Conservation (phyloP, 2,888 invertebrate species). For the Coenonympha glycerion region DNA sequence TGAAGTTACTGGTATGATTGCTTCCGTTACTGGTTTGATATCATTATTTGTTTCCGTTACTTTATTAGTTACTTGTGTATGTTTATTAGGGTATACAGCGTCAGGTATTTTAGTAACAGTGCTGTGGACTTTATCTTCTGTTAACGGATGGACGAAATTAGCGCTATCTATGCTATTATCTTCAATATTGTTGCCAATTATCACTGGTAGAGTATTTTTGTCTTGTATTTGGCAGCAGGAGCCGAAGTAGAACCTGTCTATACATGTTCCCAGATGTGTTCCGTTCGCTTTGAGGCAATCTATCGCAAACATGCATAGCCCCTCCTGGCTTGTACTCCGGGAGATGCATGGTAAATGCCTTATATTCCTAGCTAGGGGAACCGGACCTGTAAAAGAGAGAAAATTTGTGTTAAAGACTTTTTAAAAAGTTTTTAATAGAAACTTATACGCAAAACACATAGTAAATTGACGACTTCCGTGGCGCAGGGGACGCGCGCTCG, state of each 20-base stretch:
- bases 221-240: slow-evolving; percentile 90
- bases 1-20: slow-evolving; percentile 32
- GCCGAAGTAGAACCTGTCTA: slow-evolving; percentile 94
- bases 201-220: slow-evolving; percentile 65
- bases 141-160: slow-evolving; percentile 64
- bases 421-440: background rate
- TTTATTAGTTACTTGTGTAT: slow-evolving; percentile 13
- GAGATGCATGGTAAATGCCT: slow-evolving; percentile 92
- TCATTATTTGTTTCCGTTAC: slow-evolving; percentile 29
- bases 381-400: slow-evolving; percentile 73
- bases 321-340: slow-evolving; percentile 84
- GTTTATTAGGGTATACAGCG: slow-evolving; percentile 26
- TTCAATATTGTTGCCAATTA: slow-evolving; percentile 79
- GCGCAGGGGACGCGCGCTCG: no score
- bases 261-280: slow-evolving; percentile 92
- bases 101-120: slow-evolving; percentile 39
- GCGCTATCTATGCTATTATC: slow-evolving; percentile 75
- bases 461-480: no score
- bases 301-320: slow-evolving; percentile 95
- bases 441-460: no score
- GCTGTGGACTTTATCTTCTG: slow-evolving; percentile 49
- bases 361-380: slow-evolving; percentile 89
- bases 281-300: slow-evolving; percentile 94
- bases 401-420: slow-evolving; percentile 5
- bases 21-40: slow-evolving; percentile 36